Evolutionary conservation across 2,888 invertebrate genomes (phyloP), one percentile per base, ranked within the genome.

Genomic region (Volucella bombylans): DNA sequence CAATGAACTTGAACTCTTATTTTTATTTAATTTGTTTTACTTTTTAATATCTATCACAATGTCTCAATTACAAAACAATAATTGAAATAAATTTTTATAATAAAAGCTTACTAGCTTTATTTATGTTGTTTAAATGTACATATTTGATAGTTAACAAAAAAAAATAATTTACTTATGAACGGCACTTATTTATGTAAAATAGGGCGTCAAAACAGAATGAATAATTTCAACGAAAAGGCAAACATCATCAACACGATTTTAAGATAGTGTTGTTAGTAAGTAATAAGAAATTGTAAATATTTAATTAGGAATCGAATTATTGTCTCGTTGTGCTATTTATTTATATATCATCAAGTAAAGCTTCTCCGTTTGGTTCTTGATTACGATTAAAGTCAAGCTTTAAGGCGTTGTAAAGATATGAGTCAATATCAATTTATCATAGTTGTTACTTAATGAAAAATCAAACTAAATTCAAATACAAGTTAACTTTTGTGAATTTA

Each of bases 261-360:
- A 74, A 73, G 50, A 45, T 73, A 68, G 68, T 68, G 69, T 57
- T 64, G 50, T 45, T 69, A 69, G 76, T 54, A 68, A 11, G 57
- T 57, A 14, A 62, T 64, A 54, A 31, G 31, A 31, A 31, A 31
- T 41, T n/a, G 59, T 77, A 61, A 54, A 55, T 50, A 14, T 68
- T 68, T 61, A 54, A 47, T 67, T 54, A 78, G 54, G 64, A 80
- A 80, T 86, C 31, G 49, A 79, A 80, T 87, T 87, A 87, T 87
- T 87, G 87, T 87, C 87, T 79, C 71, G 65, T 86, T 86, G 83
- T 86, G 86, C 86, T 76, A 68, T 50, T 77, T 50, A 76, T 59
- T 76, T 67, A 31, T 47, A 45, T 31, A 71, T 23, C 49, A 59
- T 14, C 31, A 77, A 55, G 38, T 43, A 47, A 23, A 18, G 43